Conservation (phyloP, 1,140 invertebrate species). For the Cylas formicarius region DNA sequence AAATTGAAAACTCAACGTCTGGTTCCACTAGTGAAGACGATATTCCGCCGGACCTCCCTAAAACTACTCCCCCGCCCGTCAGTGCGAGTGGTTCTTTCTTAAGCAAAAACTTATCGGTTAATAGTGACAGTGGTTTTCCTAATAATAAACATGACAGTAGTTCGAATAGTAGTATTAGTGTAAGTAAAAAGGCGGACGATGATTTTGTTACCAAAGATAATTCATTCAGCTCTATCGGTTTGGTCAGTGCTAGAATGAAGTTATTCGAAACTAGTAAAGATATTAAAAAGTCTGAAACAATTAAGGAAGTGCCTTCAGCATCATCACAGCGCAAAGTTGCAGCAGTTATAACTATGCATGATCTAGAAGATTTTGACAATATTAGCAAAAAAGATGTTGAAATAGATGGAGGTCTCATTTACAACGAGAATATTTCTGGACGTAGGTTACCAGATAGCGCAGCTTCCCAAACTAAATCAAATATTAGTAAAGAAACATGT, state of each 20-base stretch:
- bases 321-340: constrained; percentile 4
- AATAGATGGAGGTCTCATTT: constrained; percentile 7
- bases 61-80: constrained; percentile 32
- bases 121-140: constrained; percentile 26
- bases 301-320: constrained; percentile 23
- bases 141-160: constrained; percentile 17
- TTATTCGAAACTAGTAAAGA: constrained; percentile 34
- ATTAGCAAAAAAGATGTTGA: constrained; percentile 15
- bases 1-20: constrained; percentile 30
- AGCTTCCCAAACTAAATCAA: too few species aligned
- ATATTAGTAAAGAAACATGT: too few species aligned
- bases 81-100: constrained; percentile 4
- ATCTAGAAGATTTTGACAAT: constrained; percentile 23
- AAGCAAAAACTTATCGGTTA: constrained; percentile 1
- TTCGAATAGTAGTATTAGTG: constrained; percentile 30
- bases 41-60: constrained; percentile 37
- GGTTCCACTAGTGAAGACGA: constrained; percentile 25
- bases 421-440: too few species aligned
- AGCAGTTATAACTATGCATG: constrained; percentile 18
- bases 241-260: constrained; percentile 27
- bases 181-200: constrained; percentile 29
- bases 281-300: constrained; percentile 21
- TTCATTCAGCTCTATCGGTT: constrained; percentile 17
- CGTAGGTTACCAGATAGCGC: too few species aligned
- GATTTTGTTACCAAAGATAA: constrained; percentile 40